phyloP scores from a whole-genome alignment of 1,140 invertebrate genomes.

The Zaprionus nigranus region DNA sequence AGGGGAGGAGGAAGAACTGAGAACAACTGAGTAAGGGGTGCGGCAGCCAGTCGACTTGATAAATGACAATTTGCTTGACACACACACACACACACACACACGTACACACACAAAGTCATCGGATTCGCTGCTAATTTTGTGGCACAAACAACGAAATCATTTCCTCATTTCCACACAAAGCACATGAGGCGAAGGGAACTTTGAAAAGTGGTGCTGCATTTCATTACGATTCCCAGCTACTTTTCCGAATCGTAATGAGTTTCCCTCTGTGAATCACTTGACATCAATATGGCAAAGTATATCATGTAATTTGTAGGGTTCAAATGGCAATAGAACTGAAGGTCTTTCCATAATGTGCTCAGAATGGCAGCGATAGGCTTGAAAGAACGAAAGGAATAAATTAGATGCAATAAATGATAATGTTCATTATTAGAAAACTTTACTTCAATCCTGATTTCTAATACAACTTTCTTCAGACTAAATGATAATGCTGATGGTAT shows the following conservation, averaged over 20 bases:
- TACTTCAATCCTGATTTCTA: no score
- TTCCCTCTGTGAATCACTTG: background rate
- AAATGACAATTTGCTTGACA: slow-evolving; percentile 68
- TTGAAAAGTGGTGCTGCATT: slow-evolving; percentile 3
- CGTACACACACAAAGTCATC: slow-evolving; percentile 15
- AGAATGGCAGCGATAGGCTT: background rate
- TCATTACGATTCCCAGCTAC: background rate
- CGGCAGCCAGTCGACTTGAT: slow-evolving; percentile 46
- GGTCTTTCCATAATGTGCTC: no score
- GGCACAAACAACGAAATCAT: slow-evolving; percentile 33
- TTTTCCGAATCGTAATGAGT: slow-evolving; percentile 3
- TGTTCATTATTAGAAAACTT: no score
- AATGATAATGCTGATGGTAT: no score
- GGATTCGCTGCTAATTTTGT: slow-evolving; percentile 15
- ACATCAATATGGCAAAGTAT: background rate
- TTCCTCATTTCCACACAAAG: background rate
- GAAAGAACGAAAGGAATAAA: no score
- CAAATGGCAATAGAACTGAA: background rate
- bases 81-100: slow-evolving; percentile 35
- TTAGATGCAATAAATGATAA: no score
- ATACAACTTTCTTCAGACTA: no score
- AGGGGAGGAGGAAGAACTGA: background rate
- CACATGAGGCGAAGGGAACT: background rate
- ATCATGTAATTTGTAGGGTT: background rate
- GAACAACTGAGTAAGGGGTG: background rate